phyloP scores from a whole-genome alignment of 2,113 vertebrate species.

The Hemibagrus wyckioides region DNA sequence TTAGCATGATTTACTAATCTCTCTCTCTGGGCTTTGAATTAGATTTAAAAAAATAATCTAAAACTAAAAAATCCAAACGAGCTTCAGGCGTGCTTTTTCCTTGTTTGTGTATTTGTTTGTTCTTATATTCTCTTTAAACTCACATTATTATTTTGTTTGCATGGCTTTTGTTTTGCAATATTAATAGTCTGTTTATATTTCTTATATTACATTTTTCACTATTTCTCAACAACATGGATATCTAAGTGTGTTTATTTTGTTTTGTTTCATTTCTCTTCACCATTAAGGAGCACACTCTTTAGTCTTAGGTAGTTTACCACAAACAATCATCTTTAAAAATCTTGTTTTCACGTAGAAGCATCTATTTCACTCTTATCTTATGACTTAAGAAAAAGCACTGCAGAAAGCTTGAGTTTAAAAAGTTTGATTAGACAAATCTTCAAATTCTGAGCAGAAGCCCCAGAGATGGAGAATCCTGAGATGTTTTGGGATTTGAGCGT shows the following conservation, averaged over 20 bases:
- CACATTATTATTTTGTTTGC: slow-evolving; percentile 52
- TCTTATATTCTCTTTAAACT: slow-evolving; percentile 43
- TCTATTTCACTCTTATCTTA: slow-evolving; percentile 38
- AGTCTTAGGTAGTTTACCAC: background rate
- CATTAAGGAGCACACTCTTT: background rate
- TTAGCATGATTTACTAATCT: slow-evolving; percentile 84
- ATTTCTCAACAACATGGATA: background rate
- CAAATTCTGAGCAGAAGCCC: slow-evolving; percentile 55
- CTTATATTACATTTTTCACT: background rate
- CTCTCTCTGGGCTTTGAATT: slow-evolving; percentile 83
- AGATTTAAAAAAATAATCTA: slow-evolving; percentile 36
- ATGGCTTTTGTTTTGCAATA: slow-evolving; percentile 52
- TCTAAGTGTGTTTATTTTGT: too few species aligned
- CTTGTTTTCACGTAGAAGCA: background rate
- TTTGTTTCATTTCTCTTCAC: background rate
- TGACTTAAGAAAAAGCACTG: slow-evolving; percentile 77
- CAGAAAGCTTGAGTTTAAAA: slow-evolving; percentile 62
- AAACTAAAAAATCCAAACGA: slow-evolving; percentile 17
- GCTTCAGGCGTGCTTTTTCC: slow-evolving; percentile 75
- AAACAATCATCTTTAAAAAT: slow-evolving; percentile 1
- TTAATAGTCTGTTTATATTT: background rate
- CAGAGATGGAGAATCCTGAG: slow-evolving; percentile 82
- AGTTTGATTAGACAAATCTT: slow-evolving; percentile 7
- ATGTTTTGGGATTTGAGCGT: slow-evolving; percentile 64
- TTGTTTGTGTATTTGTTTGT: background rate